Evolutionary conservation across 2,113 vertebrate genomes (phyloP), one percentile per base, ranked within the genome.

Genomic region (Rhea americana): DNA sequence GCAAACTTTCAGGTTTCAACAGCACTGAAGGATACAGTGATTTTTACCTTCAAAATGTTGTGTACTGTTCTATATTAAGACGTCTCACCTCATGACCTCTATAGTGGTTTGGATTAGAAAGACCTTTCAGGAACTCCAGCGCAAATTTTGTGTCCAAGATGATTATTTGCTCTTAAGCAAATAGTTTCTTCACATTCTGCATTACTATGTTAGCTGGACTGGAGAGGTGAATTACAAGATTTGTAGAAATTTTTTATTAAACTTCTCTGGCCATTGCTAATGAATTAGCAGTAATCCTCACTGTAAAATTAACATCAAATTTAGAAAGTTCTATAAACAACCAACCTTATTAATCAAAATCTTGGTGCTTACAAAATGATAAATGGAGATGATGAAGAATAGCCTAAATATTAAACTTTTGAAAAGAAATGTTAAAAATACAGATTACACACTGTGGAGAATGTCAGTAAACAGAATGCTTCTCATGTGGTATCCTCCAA

Each of bases 301-400:
- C 67, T 92, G 51, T 89, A 75, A 96, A 94, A 89, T 84, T 61
- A 91, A 41, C 73, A 87, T 24, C 35, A 86, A 25, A 65, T 72
- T 48, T 72, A 35, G 5, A 56, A 85, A 91, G 63, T 71, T 94
- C 83, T 45, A 24, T 70, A 87, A 95, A 89, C 82, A 50, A 32
- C 32, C 82, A 50, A 32, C 32, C 79, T 95, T 58, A 63, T 87
- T 88, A 90, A 86, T 66, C 65, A 94, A 93, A 93, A 82, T 78
- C 66, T 80, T 82, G 58, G 47, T 8, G 62, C 50, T 81, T 70
- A 83, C 9, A 50, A 51, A 70, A 35, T 35, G 35, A 35, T 35
- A 35, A 35, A 35, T 82, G 59, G 48, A 70, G 25, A 68, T 65
- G 12, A 80, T 51, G 53, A 72, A 89, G 89, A 90, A 83, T 37